Evolutionary conservation across 2,113 vertebrate genomes (phyloP), one percentile per base, ranked within the genome.

Genomic region (Synodontis membranacea): DNA sequence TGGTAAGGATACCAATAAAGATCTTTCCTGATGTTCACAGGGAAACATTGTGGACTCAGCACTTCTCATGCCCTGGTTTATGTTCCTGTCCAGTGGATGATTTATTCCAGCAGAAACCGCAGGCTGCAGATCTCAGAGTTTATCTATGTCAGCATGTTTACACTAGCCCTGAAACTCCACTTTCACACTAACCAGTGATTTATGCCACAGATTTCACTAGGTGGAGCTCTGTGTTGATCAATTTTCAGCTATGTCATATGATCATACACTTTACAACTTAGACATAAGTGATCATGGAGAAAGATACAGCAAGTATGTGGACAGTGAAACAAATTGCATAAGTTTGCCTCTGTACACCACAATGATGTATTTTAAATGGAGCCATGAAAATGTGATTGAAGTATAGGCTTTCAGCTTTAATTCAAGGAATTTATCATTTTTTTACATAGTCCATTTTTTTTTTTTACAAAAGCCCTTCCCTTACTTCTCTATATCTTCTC

Each of bases 51-150:
- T 80, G 48, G 44, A 86, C 82, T 89, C 88, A 84, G 85, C 85
- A 84, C 4, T 86, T 89, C 81, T 88, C n/a, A 62, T 87, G 76
- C 21, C 79, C 88, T 89, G 85, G 76, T 87, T 89, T 89, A 84
- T 80, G 76, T 86, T 66, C 83, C 86, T 82, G 72, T 82, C 85
- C 58, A 81, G 42, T 68, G n/a, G 11, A 85, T 89, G 82, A 89
- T 89, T 87, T 87, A 89, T 89, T 82, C 68, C 66, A 34, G 66
- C 21, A 72, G 84, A 72, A 86, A 87, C 56, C 31, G 82, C 60
- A 54, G 46, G 70, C 75, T 85, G 66, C 52, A 87, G 62, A 76
- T 84, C 81, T 83, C 58, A 74, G 37, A 82, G 76, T 86, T 84
- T 81, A 80, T 76, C 85, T 64, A 86, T 39, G 50, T 86, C 85